phyloP scores from a whole-genome alignment of 2,888 invertebrate genomes.

The Ochropleura leucogaster region DNA sequence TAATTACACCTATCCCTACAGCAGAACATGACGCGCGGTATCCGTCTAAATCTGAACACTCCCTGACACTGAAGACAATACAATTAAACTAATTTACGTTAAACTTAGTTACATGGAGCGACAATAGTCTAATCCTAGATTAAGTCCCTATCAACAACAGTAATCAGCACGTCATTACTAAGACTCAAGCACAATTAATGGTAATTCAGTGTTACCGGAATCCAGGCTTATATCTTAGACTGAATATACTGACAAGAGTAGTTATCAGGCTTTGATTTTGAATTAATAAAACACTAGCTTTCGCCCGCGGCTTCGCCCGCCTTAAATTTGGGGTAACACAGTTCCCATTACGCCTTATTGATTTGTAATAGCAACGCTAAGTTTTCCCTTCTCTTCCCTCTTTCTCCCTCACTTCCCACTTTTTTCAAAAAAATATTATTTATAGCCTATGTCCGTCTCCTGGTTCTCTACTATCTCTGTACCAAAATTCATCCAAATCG shows the following conservation, averaged over 20 bases:
- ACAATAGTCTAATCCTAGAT: conserved; percentile 32
- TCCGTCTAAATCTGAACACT: background rate
- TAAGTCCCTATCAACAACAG: conserved; percentile 23
- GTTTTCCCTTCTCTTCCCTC: too few relatives aligned
- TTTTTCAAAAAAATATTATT: too few relatives aligned
- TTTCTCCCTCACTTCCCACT: too few relatives aligned
- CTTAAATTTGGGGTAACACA: too few relatives aligned
- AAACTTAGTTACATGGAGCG: conserved; percentile 7
- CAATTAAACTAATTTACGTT: conserved; percentile 14
- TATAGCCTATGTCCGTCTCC: too few relatives aligned
- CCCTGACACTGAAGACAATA: background rate
- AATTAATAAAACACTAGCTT: background rate
- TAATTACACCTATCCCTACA: too few relatives aligned
- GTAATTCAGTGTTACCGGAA: conserved; percentile 5
- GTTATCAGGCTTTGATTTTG: background rate
- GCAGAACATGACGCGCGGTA: background rate
- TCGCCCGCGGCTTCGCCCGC: too few relatives aligned
- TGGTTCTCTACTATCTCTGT: too few relatives aligned
- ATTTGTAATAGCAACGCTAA: too few relatives aligned
- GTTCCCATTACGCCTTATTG: too few relatives aligned
- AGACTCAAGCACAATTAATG: conserved; percentile 11
- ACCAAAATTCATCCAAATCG: too few relatives aligned
- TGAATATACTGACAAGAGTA: background rate
- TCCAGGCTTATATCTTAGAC: background rate
- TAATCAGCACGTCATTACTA: conserved; percentile 37